Conservation (phyloP, 2,797 vertebrate species). For the Cirrhinus mrigala region DNA sequence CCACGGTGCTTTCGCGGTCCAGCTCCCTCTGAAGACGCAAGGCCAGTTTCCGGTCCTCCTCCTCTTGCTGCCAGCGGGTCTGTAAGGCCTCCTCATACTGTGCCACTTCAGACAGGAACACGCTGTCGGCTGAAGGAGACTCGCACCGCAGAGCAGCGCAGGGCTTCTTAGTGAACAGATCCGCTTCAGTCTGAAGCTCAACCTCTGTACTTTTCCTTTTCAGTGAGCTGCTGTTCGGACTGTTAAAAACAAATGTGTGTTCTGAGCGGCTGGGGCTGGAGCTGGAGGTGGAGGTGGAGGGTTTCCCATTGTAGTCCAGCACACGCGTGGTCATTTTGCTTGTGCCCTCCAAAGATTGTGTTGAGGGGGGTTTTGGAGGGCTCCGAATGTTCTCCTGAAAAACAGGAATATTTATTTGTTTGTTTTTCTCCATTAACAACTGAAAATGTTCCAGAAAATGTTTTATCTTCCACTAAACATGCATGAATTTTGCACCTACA, state of each 20-base stretch:
- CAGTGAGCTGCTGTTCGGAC: neutral
- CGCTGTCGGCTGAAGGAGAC: neutral
- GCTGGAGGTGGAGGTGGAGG: slow-evolving; percentile 21
- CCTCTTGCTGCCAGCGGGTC: slow-evolving; percentile 83
- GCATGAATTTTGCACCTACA: neutral
- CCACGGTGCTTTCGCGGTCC: slow-evolving; percentile 78
- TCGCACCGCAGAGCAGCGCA: slow-evolving; percentile 8
- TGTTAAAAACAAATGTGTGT: neutral
- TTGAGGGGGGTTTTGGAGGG: slow-evolving; percentile 10
- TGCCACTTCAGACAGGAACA: slow-evolving; percentile 67
- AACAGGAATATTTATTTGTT: neutral
- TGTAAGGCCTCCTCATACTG: slow-evolving; percentile 78
- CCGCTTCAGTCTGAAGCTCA: neutral
- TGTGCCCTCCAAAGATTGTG: neutral
- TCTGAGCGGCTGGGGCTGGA: neutral
- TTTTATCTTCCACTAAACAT: neutral
- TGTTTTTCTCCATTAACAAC: too few species aligned
- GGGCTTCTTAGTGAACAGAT: slow-evolving; percentile 50
- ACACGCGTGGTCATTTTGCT: neutral
- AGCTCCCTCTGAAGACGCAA: slow-evolving; percentile 85
- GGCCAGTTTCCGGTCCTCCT: slow-evolving; percentile 87
- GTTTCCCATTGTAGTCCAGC: slow-evolving; percentile 47
- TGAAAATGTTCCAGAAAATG: neutral
- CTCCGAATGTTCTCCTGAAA: slow-evolving; percentile 74
- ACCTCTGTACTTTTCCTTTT: slow-evolving; percentile 68